phyloP scores from a whole-genome alignment of 2,797 vertebrate species.

The Paguma larvata region DNA sequence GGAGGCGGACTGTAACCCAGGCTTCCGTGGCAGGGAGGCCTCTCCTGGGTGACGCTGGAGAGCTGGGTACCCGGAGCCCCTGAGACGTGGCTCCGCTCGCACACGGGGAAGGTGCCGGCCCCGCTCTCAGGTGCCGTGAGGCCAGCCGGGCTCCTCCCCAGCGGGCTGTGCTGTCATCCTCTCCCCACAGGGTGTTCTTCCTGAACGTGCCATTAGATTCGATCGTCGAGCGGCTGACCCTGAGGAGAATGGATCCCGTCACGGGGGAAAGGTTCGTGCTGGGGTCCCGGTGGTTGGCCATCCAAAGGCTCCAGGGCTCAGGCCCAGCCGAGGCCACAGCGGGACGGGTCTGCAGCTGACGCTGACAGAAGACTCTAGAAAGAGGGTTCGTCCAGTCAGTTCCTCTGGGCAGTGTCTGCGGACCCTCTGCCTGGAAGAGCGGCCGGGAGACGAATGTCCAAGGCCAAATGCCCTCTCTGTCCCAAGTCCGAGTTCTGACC shows the following conservation, averaged over 20 bases:
- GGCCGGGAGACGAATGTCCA: accelerated
- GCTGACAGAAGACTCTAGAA: neutral
- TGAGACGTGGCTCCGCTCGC: accelerated
- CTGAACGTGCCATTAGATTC: conserved; percentile 92
- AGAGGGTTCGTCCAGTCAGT: neutral
- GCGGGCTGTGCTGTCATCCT: conserved; percentile 38
- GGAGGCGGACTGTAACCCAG: neutral
- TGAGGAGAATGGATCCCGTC: conserved; percentile 91
- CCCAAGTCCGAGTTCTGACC: neutral
- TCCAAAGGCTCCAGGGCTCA: neutral
- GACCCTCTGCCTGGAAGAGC: neutral
- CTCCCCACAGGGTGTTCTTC: conserved; percentile 92
- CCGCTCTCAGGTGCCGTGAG: neutral
- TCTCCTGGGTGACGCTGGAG: neutral
- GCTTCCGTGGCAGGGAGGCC: neutral
- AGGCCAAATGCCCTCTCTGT: accelerated
- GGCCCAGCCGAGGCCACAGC: neutral
- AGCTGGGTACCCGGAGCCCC: neutral
- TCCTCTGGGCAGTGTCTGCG: neutral
- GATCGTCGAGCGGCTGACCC: conserved; percentile 91
- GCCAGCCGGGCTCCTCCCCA: neutral
- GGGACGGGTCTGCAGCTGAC: neutral
- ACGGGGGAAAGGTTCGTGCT: conserved; percentile 93
- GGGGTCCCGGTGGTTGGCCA: accelerated
- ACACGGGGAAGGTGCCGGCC: accelerated